Percentiles rank a stretch among this genome's conserved stretches.
Conservation (phyloP, 2,888 invertebrate species). For the Nomada ruficornis region DNA sequence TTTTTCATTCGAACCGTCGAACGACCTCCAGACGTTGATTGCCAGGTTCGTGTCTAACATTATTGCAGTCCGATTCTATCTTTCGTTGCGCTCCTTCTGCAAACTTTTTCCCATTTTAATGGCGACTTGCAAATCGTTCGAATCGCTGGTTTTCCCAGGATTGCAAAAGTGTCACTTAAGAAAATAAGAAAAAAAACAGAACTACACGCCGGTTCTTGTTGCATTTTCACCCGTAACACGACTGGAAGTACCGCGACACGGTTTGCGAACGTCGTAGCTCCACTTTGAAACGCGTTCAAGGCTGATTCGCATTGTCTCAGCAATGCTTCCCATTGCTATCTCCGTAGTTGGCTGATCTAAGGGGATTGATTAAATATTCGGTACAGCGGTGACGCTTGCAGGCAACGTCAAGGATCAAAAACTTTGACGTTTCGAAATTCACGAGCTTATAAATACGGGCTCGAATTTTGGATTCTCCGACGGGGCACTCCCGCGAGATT, state of each 20-base stretch:
- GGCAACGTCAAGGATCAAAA: background rate
- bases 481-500: background rate
- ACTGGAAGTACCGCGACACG: too few species aligned
- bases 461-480: too few species aligned
- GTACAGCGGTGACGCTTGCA: background rate
- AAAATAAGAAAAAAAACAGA: background rate
- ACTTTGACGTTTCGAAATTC: constrained; percentile 6
- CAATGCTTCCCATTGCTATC: constrained; percentile 12
- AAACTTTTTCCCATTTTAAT: background rate
- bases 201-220: background rate
- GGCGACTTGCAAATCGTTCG: too few species aligned
- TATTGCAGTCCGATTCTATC: constrained; percentile 15
- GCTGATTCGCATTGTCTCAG: constrained; percentile 20
- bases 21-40: constrained; percentile 50
- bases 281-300: constrained; percentile 33
- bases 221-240: constrained; percentile 1
- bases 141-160: constrained; percentile 10
- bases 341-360: background rate
- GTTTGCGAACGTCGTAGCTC: background rate
- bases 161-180: background rate
- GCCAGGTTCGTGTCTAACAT: constrained; percentile 17
- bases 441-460: too few species aligned
- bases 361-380: background rate
- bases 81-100: background rate
- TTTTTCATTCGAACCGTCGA: constrained; percentile 53